Evolutionary conservation across 2,888 invertebrate genomes (phyloP), one percentile per base, ranked within the genome.

Genomic region (Drosophila bunnanda): DNA sequence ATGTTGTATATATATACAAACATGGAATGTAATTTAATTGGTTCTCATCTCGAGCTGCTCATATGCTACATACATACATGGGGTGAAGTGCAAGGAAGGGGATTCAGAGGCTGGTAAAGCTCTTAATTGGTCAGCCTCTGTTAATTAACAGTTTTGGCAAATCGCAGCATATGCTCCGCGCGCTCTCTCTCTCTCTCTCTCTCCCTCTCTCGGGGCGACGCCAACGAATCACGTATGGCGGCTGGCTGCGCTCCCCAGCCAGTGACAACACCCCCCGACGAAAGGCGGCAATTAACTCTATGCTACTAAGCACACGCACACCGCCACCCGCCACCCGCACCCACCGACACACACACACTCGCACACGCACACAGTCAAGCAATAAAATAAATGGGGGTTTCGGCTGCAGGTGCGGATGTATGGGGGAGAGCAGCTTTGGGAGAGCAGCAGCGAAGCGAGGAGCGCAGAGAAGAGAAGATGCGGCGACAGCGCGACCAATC

Each of bases 211-310:
- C 76, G 44, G 52, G 15, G 25, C 32, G 41, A 32, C 66, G 55
- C 66, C 72, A 78, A 80, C 81, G 87, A 82, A 82, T 82, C 81
- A 76, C 76, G 61, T 58, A 71, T 68, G 74, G 52, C 62, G 70
- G 54, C 62, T 54, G 30, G 34, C 34, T 22, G 15, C 22, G 20
- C 52, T 34, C 48, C 44, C 70, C 55, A 82, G 56, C 86, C 86
- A 81, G 82, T 82, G 80, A 66, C 69, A 76, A 65, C 65, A 25
- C 50, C 50, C 30, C 50, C 50, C 64, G 53, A 68, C 48, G 48
- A 71, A 72, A 71, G 65, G 79, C 75, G 79, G 79, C 85, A 82
- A 82, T 82, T 82, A 82, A 79, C 75, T 79, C 17, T 74, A 58
- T 66, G 56, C 53, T 61, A 62, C 72, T 60, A 78, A 77, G 62